phyloP scores from a whole-genome alignment of 2,888 invertebrate genomes.

The Mesorhabditis sp. region DNA sequence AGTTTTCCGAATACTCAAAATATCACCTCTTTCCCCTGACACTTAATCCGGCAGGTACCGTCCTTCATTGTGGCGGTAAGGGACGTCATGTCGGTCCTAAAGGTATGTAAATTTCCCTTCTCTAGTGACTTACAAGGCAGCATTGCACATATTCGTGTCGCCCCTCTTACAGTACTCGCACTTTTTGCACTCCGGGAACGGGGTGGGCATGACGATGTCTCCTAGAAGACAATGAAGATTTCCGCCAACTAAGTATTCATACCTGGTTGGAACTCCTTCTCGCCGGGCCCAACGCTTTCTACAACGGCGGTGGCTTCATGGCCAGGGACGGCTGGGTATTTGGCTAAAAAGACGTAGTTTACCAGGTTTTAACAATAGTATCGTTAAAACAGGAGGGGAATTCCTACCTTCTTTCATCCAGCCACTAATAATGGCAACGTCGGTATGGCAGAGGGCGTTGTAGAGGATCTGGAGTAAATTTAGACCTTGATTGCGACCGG shows the following conservation, averaged over 20 bases:
- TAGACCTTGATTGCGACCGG: too few species aligned
- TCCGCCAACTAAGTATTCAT: background rate
- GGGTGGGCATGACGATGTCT: slow-evolving; percentile 92
- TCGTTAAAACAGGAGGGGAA: too few species aligned
- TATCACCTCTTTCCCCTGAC: slow-evolving; percentile 63
- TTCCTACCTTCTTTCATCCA: background rate
- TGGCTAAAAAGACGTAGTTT: background rate
- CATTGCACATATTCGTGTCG: slow-evolving; percentile 92
- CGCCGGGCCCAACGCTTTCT: background rate
- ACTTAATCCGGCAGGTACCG: slow-evolving; percentile 78
- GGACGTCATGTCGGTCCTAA: background rate
- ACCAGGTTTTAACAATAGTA: background rate
- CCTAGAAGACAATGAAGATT: slow-evolving; percentile 59
- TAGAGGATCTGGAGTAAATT: background rate
- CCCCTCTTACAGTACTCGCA: slow-evolving; percentile 91
- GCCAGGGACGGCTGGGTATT: slow-evolving; percentile 1
- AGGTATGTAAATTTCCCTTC: background rate
- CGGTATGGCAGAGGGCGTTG: slow-evolving; percentile 7
- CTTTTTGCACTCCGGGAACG: slow-evolving; percentile 88
- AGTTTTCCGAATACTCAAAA: background rate
- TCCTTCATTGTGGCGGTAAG: slow-evolving; percentile 74
- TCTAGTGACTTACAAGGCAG: slow-evolving; percentile 68
- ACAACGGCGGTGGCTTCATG: background rate
- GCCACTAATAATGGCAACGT: background rate
- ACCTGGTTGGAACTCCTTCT: background rate